phyloP scores from a whole-genome alignment of 2,113 vertebrate species.

The Upupa epops region DNA sequence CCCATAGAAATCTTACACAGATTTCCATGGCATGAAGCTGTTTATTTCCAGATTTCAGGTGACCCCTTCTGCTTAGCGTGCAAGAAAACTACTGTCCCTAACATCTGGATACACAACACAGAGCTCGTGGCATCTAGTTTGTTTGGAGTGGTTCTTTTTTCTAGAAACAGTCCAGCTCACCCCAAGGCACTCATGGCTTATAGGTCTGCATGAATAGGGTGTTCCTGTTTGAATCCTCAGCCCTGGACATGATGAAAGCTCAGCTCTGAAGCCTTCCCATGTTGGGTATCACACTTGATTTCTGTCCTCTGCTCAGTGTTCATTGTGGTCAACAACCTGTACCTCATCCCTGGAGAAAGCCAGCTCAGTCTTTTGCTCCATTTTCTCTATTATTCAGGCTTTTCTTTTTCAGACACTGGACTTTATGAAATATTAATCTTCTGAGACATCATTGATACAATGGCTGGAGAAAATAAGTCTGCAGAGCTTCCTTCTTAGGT shows the following conservation, averaged over 20 bases:
- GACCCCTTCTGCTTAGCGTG: background rate
- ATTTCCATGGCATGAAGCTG: background rate
- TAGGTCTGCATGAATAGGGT: rapidly evolving
- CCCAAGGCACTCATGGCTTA: background rate
- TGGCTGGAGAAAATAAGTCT: constrained; percentile 22
- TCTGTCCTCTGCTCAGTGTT: background rate
- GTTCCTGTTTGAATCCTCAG: background rate
- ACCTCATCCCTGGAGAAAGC: background rate
- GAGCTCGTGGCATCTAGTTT: background rate
- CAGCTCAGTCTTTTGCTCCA: background rate
- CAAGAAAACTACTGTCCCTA: background rate
- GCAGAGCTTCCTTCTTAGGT: background rate
- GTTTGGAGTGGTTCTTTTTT: background rate
- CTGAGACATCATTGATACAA: background rate
- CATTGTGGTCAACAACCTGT: background rate
- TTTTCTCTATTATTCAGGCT: constrained; percentile 28
- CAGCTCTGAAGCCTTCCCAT: background rate
- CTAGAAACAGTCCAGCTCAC: background rate
- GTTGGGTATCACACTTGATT: background rate
- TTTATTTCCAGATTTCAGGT: background rate
- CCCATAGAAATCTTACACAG: background rate
- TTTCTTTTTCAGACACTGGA: constrained; percentile 16
- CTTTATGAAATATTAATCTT: constrained; percentile 56
- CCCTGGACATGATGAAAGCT: background rate
- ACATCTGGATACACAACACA: background rate